Percentiles rank a stretch among this genome's conserved stretches.
Evolutionary conservation across 2,888 invertebrate species (phyloP).

Genomic region (Lissocephala sabroskyi): DNA sequence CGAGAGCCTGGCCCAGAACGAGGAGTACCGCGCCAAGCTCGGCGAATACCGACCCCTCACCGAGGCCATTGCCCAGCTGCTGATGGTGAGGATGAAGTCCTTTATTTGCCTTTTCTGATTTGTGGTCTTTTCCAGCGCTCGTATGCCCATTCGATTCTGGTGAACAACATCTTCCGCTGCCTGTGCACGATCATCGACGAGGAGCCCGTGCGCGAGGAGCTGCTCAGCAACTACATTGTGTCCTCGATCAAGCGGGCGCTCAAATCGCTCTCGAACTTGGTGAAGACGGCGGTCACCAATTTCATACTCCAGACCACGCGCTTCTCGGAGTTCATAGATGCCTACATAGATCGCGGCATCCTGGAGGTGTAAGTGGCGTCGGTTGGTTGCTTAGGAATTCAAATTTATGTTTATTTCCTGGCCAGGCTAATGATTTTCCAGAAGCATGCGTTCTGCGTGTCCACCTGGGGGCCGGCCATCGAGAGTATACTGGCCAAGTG

Average conservation of each 20-base stretch:
- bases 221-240: constrained; percentile 41
- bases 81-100: constrained; percentile 43
- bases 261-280: constrained; percentile 52
- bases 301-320: constrained; percentile 67
- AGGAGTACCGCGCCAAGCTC: constrained; percentile 42
- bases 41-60: constrained; percentile 26
- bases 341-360: constrained; percentile 58
- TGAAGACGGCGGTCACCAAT: constrained; percentile 65
- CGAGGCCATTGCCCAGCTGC: constrained; percentile 40
- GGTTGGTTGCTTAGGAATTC: too few relatives aligned
- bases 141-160: constrained; percentile 54
- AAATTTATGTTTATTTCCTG: not conserved
- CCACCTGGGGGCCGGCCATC: constrained; percentile 77
- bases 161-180: constrained; percentile 63
- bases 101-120: not conserved
- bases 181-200: constrained; percentile 59
- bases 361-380: constrained; percentile 52
- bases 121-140: constrained; percentile 23
- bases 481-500: constrained; percentile 76
- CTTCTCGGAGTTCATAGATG: constrained; percentile 47
- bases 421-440: constrained; percentile 56
- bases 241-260: constrained; percentile 59
- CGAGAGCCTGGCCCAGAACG: constrained; percentile 53
- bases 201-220: constrained; percentile 31
- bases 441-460: constrained; percentile 69